These are phyloP conservation scores for Hippoglossus stenolepis DNA, from an alignment of 2,113 vertebrate genomes.

Conservation along the genomic window DNA sequence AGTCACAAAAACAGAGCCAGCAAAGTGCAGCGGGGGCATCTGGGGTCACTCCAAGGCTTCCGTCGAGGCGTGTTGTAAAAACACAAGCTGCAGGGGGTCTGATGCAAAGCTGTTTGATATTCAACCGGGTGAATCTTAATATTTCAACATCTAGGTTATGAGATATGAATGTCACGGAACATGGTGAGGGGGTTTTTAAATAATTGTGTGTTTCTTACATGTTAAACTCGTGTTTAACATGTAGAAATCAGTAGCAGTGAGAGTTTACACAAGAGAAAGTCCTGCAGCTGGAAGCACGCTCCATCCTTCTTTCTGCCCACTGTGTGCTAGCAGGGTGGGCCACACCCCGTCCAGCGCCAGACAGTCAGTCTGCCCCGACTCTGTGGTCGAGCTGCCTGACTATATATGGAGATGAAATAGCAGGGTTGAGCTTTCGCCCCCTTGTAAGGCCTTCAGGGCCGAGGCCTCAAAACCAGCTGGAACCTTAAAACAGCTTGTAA, in stretches of 20 bases:
- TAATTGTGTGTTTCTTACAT: slow-evolving; percentile 8
- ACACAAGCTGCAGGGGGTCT: slow-evolving; percentile 19
- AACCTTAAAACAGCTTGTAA: slow-evolving; percentile 78
- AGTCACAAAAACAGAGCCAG: slow-evolving; percentile 39
- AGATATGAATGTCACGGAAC: slow-evolving; percentile 13
- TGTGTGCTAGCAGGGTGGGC: slow-evolving; percentile 41
- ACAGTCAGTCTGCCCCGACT: slow-evolving; percentile 77
- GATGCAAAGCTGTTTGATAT: slow-evolving; percentile 43
- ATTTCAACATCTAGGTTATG: slow-evolving; percentile 28
- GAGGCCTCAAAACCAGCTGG: slow-evolving; percentile 70
- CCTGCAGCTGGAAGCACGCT: slow-evolving; percentile 10
- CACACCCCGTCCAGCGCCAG: slow-evolving; percentile 79
- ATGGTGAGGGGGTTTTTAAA: slow-evolving; percentile 12
- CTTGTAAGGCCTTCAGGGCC: slow-evolving; percentile 68
- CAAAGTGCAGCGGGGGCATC: slow-evolving; percentile 7
- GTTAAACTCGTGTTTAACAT: slow-evolving; percentile 8
- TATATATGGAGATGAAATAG: slow-evolving; percentile 84
- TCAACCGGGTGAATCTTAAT: slow-evolving; percentile 45
- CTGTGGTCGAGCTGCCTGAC: slow-evolving; percentile 77
- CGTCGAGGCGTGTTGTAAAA: slow-evolving; percentile 11
- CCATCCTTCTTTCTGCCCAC: slow-evolving; percentile 54
- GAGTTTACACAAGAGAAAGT: slow-evolving; percentile 57
- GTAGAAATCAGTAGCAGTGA: slow-evolving; percentile 35
- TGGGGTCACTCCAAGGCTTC: not conserved
- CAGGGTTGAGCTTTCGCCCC: slow-evolving; percentile 72